Conservation (phyloP, 2,888 invertebrate species). For the Sphecodes monilicornis region DNA sequence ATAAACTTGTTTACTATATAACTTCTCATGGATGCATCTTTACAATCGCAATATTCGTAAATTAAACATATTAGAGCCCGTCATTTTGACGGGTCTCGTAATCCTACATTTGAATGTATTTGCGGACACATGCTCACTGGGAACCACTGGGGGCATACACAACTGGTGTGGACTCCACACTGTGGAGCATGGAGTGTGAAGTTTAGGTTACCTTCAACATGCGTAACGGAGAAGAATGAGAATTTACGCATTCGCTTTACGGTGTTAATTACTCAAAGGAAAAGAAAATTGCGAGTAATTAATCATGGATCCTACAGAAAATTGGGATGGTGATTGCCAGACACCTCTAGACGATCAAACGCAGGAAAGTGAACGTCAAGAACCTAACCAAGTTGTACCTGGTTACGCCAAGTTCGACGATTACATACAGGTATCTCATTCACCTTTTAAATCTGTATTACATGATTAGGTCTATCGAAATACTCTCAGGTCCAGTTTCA, state of each 20-base stretch:
- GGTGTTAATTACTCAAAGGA: not conserved
- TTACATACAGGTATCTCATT: slow-evolving; percentile 81
- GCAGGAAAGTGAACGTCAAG: not conserved
- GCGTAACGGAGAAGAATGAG: not conserved
- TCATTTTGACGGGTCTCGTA: no score
- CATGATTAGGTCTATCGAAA: not conserved
- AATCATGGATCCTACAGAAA: slow-evolving; percentile 51
- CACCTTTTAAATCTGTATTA: not conserved
- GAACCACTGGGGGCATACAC: no score
- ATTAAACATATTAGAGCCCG: no score
- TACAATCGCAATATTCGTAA: no score
- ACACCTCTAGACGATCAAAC: not conserved
- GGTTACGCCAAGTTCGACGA: slow-evolving; percentile 80
- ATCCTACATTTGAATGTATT: no score
- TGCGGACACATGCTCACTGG: no score
- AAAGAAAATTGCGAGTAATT: not conserved
- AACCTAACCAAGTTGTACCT: slow-evolving; percentile 69
- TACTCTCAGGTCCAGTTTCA: no score
- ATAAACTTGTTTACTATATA: no score
- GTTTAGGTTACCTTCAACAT: slow-evolving; percentile 20
- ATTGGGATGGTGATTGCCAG: slow-evolving; percentile 34
- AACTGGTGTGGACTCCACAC: no score
- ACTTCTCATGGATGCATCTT: no score
- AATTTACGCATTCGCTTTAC: not conserved
- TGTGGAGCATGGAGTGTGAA: no score